phyloP scores from a whole-genome alignment of 1,140 invertebrate species.

The Papilio glaucus region DNA sequence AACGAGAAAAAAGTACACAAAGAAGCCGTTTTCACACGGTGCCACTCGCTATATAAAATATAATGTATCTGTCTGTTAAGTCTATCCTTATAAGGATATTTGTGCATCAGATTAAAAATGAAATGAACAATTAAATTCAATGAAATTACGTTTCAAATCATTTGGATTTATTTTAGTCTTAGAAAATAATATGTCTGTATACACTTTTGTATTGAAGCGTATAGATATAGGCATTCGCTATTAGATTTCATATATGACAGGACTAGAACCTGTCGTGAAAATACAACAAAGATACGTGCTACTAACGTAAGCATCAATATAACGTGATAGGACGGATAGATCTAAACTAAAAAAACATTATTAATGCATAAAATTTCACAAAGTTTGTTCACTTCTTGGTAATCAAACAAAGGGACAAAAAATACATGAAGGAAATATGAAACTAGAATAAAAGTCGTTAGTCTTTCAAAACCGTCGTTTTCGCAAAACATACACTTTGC shows the following conservation, averaged over 20 bases:
- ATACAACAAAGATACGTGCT: not conserved
- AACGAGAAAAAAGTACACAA: constrained; percentile 7
- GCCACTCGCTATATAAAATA: constrained; percentile 13
- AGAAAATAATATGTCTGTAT: not conserved
- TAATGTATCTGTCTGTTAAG: not conserved
- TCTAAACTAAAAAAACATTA: too few species aligned
- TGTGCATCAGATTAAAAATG: not conserved
- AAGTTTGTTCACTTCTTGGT: not conserved
- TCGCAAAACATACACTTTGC: constrained; percentile 9
- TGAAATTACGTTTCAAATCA: constrained; percentile 3
- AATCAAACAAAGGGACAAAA: constrained; percentile 8
- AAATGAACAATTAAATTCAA: not conserved
- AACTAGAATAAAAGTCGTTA: constrained; percentile 6
- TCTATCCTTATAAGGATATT: constrained; percentile 2
- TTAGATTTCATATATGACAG: not conserved
- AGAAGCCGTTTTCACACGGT: not conserved
- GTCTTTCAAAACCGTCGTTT: constrained; percentile 10
- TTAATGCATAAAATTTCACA: not conserved
- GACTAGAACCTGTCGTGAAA: not conserved
- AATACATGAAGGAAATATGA: constrained; percentile 11
- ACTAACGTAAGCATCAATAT: too few species aligned
- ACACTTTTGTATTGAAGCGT: too few species aligned
- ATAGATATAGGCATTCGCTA: not conserved
- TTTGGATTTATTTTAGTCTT: too few species aligned
- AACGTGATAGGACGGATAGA: too few species aligned